A percentile compares a stretch with the other conserved stretches of the same genome.
phyloP scores from a whole-genome alignment of 2,888 invertebrate species.

The Timandra comae region DNA sequence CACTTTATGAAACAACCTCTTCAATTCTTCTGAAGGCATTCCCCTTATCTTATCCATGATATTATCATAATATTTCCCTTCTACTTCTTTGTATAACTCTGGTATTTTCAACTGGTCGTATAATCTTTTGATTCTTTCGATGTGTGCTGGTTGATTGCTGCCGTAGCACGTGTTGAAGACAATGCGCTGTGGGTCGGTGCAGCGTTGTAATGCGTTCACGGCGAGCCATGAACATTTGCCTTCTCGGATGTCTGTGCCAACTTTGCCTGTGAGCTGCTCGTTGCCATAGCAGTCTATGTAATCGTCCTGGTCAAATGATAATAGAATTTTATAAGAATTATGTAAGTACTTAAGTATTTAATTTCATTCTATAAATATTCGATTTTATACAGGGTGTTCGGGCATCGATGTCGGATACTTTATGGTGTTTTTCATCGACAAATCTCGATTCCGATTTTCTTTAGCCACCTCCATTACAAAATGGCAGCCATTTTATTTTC shows the following conservation, averaged over 20 bases:
- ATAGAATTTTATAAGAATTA: too few relatives aligned
- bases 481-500: too few relatives aligned
- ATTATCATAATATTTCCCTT: constrained; percentile 83
- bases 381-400: too few relatives aligned
- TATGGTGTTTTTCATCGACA: too few relatives aligned
- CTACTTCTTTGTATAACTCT: constrained; percentile 81
- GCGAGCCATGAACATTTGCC: constrained; percentile 97
- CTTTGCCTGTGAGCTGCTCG: constrained; percentile 88
- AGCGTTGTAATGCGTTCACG: constrained; percentile 86
- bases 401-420: too few relatives aligned
- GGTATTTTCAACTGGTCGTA: constrained; percentile 82
- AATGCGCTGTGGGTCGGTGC: constrained; percentile 77
- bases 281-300: constrained; percentile 93
- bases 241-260: constrained; percentile 92
- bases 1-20: constrained; percentile 83
- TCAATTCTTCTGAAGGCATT: constrained; percentile 51
- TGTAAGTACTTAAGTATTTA: too few relatives aligned
- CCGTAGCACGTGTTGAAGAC: constrained; percentile 85
- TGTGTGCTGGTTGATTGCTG: constrained; percentile 77
- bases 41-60: constrained; percentile 56
- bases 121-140: constrained; percentile 59
- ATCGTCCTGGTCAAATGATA: too few relatives aligned
- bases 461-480: too few relatives aligned
- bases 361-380: too few relatives aligned
- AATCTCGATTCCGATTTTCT: too few relatives aligned